These are phyloP conservation scores for Chirona hameri DNA, from an alignment of 2,888 invertebrate species.

Conservation along the genomic window DNA sequence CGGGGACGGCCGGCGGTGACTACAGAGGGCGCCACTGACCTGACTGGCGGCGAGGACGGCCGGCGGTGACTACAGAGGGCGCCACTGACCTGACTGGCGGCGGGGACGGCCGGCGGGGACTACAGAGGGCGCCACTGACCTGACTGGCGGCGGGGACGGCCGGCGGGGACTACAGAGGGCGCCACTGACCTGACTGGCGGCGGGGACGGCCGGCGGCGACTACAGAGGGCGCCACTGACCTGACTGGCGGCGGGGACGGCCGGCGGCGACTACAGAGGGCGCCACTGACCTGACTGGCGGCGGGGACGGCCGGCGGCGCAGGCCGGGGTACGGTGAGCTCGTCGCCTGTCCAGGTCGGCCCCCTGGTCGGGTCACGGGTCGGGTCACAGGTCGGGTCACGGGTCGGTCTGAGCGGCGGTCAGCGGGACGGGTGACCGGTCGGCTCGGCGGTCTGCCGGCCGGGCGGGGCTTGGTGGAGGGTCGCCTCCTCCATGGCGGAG, in stretches of 20 bases:
- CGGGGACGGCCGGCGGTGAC: too few relatives aligned
- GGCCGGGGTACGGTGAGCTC: conserved; percentile 23
- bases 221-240: conserved; percentile 27
- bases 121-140: too few relatives aligned
- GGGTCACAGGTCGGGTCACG: background rate
- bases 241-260: conserved; percentile 37
- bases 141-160: too few relatives aligned
- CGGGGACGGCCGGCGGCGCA: conserved; percentile 37
- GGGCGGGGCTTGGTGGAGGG: background rate
- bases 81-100: too few relatives aligned
- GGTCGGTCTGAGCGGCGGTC: background rate
- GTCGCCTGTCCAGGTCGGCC: conserved; percentile 44
- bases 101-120: too few relatives aligned
- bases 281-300: conserved; percentile 36
- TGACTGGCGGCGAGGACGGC: too few relatives aligned
- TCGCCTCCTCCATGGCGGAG: background rate
- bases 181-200: too few relatives aligned
- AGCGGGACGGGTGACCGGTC: background rate
- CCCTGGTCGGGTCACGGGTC: background rate
- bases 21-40: too few relatives aligned
- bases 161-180: too few relatives aligned
- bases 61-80: too few relatives aligned
- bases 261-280: too few relatives aligned
- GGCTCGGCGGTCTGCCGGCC: background rate
- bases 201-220: too few relatives aligned